These are phyloP conservation scores for Harpagoxenus sublaevis DNA, from an alignment of 2,888 invertebrate genomes.

Conservation along the genomic window DNA sequence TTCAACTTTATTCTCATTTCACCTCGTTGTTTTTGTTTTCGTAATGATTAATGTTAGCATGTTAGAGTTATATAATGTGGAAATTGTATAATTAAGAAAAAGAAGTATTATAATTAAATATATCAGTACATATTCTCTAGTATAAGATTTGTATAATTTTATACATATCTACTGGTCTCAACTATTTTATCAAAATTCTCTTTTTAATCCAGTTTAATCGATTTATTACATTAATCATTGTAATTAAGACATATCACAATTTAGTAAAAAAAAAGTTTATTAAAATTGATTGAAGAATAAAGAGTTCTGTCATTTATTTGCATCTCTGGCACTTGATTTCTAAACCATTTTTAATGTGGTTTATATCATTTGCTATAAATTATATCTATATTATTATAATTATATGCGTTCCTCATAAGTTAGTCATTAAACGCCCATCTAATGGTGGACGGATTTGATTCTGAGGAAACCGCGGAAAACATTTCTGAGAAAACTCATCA, in stretches of 20 bases:
- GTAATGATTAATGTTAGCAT: neutral
- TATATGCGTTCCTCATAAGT: too few species aligned
- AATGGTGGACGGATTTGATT: constrained; percentile 4
- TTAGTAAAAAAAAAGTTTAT: neutral
- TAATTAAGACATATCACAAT: neutral
- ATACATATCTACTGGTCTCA: neutral
- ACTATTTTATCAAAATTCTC: neutral
- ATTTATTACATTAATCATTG: neutral
- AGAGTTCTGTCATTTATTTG: neutral
- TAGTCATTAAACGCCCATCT: too few species aligned
- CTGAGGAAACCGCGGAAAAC: constrained; percentile 36
- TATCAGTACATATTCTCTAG: too few species aligned
- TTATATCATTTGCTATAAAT: neutral
- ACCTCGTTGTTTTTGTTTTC: neutral
- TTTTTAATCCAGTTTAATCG: neutral
- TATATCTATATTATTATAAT: neutral
- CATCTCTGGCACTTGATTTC: neutral
- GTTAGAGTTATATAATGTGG: neutral
- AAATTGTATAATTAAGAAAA: neutral
- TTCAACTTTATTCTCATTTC: neutral
- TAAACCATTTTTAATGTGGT: neutral
- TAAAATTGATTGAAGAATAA: neutral
- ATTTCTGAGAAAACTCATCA: constrained; percentile 42
- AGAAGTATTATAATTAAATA: neutral
- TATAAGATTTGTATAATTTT: neutral